phyloP scores from a whole-genome alignment of 2,888 invertebrate species.

The Fabriciana adippe region DNA sequence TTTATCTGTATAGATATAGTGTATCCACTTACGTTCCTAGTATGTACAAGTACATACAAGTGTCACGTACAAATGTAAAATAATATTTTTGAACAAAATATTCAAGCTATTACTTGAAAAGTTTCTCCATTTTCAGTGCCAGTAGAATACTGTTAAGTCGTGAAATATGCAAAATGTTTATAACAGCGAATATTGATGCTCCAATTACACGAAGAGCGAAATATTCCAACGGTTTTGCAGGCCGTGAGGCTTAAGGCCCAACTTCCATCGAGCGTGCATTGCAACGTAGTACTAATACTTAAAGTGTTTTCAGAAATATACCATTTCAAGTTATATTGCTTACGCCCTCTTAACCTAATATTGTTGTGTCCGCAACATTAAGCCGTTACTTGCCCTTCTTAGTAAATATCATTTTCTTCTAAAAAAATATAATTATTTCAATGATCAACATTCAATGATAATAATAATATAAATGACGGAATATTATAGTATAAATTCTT shows the following conservation, averaged over 20 bases:
- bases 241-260: conserved; percentile 23
- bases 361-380: too few relatives aligned
- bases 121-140: conserved; percentile 13
- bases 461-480: too few relatives aligned
- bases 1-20: too few relatives aligned
- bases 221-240: conserved; percentile 42
- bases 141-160: conserved; percentile 18
- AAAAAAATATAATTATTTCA: too few relatives aligned
- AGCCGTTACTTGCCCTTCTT: too few relatives aligned
- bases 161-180: conserved; percentile 62
- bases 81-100: conserved; percentile 3
- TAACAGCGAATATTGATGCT: conserved; percentile 59
- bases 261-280: conserved; percentile 20
- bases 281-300: conserved; percentile 13
- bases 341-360: too few relatives aligned
- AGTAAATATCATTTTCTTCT: too few relatives aligned
- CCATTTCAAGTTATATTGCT: too few relatives aligned
- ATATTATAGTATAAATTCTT: too few relatives aligned
- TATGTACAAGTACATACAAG: too few relatives aligned
- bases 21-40: too few relatives aligned
- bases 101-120: conserved; percentile 20
- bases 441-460: too few relatives aligned
- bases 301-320: background rate
- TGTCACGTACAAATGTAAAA: conserved; percentile 24
- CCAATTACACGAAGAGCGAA: conserved; percentile 60